Evolutionary conservation across 1,140 invertebrate genomes (phyloP).

Genomic region (Pemphigus obesinymphae): DNA sequence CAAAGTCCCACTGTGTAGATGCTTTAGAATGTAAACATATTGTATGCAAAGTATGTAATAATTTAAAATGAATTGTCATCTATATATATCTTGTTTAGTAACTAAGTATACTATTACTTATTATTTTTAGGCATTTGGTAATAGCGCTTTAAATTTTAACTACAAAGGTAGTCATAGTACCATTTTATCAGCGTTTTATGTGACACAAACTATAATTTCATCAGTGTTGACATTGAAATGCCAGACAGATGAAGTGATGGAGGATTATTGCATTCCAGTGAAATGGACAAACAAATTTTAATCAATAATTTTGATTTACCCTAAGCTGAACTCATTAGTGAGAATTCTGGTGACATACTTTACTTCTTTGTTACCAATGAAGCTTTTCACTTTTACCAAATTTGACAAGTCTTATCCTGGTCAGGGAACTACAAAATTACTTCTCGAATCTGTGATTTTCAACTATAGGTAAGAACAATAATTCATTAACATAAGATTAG

Average conservation of each 20-base stretch:
- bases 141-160: slow-evolving; percentile 51
- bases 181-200: slow-evolving; percentile 48
- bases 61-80: background rate
- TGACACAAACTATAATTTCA: slow-evolving; percentile 22
- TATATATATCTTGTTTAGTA: too few relatives aligned
- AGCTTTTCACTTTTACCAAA: background rate
- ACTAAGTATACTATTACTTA: too few relatives aligned
- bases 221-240: too few relatives aligned
- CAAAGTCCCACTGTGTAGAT: too few relatives aligned
- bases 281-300: slow-evolving; percentile 37
- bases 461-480: background rate
- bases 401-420: slow-evolving; percentile 3
- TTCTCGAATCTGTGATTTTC: background rate
- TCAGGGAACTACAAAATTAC: background rate
- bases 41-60: background rate
- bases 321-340: background rate
- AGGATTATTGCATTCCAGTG: background rate
- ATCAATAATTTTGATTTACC: background rate
- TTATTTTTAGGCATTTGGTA: slow-evolving; percentile 47
- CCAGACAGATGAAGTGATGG: slow-evolving; percentile 10
- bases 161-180: slow-evolving; percentile 53
- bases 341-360: background rate
- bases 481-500: too few relatives aligned
- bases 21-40: background rate
- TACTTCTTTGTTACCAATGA: background rate